phyloP scores from a whole-genome alignment of 2,888 invertebrate genomes.

The Epiblema foenella region DNA sequence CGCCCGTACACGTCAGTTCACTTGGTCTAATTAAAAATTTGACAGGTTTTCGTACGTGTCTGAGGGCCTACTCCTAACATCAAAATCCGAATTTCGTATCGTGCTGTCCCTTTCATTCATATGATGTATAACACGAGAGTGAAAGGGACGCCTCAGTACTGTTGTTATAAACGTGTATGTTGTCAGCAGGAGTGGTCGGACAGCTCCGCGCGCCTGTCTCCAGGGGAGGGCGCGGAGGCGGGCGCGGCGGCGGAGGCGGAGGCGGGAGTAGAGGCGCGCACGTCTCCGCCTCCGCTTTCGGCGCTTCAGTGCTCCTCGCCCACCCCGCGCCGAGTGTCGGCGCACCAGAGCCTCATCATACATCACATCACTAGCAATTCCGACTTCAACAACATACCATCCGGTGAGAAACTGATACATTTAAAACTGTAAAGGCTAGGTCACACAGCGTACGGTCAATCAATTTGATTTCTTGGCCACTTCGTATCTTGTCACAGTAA shows the following conservation, averaged over 20 bases:
- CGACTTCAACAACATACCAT: slow-evolving; percentile 65
- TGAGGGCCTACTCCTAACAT: too few species aligned
- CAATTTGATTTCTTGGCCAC: too few species aligned
- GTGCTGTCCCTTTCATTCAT: too few species aligned
- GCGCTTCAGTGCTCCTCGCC: slow-evolving; percentile 81
- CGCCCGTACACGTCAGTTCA: too few species aligned
- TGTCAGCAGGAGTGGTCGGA: slow-evolving; percentile 70
- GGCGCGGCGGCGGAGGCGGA: neutral
- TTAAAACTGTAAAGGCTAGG: too few species aligned
- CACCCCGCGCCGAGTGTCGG: slow-evolving; percentile 54
- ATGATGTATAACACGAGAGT: too few species aligned
- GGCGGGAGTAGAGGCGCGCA: slow-evolving; percentile 49
- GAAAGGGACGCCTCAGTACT: too few species aligned
- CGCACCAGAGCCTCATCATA: slow-evolving; percentile 22
- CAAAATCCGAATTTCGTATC: too few species aligned
- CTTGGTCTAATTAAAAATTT: too few species aligned
- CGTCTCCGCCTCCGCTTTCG: slow-evolving; percentile 75
- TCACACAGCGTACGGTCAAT: too few species aligned
- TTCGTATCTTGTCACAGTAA: too few species aligned
- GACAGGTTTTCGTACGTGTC: too few species aligned
- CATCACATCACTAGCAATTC: slow-evolving; percentile 26
- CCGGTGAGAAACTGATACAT: slow-evolving; percentile 11
- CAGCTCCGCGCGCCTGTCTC: slow-evolving; percentile 50
- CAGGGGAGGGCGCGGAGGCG: slow-evolving; percentile 20
- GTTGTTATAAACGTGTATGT: neutral